Percentiles rank a stretch among this genome's conserved stretches.
Evolutionary conservation across 2,797 vertebrate genomes (phyloP).

Genomic region (Xenentodon cancila): DNA sequence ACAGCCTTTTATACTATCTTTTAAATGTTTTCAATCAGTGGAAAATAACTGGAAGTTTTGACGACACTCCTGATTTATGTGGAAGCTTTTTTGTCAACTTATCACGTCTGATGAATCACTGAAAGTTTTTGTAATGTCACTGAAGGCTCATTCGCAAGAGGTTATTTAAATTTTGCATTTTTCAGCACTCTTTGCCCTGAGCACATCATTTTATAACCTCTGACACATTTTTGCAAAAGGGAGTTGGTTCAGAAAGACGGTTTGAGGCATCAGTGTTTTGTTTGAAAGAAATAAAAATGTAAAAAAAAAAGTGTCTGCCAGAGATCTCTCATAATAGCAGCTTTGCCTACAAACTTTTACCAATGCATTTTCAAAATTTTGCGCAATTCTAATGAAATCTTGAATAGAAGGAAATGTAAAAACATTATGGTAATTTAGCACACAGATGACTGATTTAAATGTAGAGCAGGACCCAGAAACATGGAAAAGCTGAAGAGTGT

Average conservation of each 20-base stretch:
- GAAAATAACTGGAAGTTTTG: background rate
- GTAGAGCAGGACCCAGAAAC: no score
- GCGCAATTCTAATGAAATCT: background rate
- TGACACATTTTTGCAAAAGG: conserved; percentile 6
- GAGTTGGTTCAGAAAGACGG: conserved; percentile 5
- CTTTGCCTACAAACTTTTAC: background rate
- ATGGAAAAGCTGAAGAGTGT: background rate
- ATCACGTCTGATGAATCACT: conserved; percentile 6
- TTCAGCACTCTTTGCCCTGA: conserved; percentile 1
- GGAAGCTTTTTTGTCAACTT: conserved; percentile 1
- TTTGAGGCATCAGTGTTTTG: background rate
- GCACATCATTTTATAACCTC: conserved; percentile 8
- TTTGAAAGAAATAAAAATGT: background rate
- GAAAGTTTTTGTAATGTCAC: conserved; percentile 6
- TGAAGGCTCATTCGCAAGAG: conserved; percentile 8
- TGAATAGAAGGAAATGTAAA: no score
- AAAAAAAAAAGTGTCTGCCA: background rate
- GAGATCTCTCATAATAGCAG: background rate
- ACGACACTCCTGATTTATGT: conserved; percentile 10
- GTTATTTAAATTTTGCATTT: conserved; percentile 5
- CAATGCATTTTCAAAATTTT: conserved; percentile 9
- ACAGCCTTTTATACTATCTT: background rate
- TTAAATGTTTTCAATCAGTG: background rate
- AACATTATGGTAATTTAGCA: no score
- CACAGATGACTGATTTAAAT: no score